Evolutionary conservation across 2,888 invertebrate genomes (phyloP).

Genomic region (Cephus pygmeus): DNA sequence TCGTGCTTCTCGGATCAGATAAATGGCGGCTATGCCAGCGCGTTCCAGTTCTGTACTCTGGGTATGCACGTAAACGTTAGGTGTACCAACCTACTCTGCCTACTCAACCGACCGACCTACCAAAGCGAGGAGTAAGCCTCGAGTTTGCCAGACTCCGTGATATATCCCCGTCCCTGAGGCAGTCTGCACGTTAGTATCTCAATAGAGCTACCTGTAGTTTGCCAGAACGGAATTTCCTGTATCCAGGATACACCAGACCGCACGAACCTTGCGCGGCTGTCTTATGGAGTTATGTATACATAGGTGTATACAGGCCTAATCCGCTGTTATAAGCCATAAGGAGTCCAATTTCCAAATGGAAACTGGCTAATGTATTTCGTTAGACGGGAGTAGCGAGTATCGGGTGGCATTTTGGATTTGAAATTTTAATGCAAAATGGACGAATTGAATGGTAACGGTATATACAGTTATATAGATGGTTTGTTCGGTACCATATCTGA

Average conservation of each 20-base stretch:
- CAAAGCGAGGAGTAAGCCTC: not conserved
- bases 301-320: not conserved
- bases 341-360: not conserved
- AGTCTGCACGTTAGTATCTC: not conserved
- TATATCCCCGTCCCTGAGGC: not conserved
- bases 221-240: not conserved
- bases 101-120: not conserved
- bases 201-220: not conserved
- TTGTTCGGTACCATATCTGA: not conserved
- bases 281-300: not conserved
- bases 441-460: no score
- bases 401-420: not conserved
- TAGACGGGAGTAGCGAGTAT: not conserved
- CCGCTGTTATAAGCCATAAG: not conserved
- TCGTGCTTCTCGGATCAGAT: constrained; percentile 41
- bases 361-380: not conserved
- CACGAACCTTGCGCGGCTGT: not conserved
- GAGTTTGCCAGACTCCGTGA: not conserved
- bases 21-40: constrained; percentile 23
- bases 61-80: not conserved
- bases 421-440: not conserved
- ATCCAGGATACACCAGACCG: not conserved
- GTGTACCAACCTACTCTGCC: not conserved
- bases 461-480: no score
- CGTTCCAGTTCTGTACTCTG: not conserved